Evolutionary conservation across 2,113 vertebrate species (phyloP).

Genomic region (Campylomormyrus numenius): DNA sequence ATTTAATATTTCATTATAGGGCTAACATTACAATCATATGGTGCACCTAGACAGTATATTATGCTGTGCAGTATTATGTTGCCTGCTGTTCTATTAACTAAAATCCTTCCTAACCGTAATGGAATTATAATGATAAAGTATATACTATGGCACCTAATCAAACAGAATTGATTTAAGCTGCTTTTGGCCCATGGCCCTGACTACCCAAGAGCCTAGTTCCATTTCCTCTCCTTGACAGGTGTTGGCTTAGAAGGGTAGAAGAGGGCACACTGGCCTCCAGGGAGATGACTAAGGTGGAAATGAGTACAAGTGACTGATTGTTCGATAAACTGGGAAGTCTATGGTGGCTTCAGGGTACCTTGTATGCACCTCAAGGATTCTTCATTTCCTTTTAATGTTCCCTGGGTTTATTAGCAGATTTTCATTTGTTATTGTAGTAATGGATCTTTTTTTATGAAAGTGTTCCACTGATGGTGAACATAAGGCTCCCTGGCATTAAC

Average conservation of each 20-base stretch:
- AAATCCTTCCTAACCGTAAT: slow-evolving; percentile 61
- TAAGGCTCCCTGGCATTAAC: background rate
- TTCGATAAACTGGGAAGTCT: slow-evolving; percentile 16
- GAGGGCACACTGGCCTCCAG: background rate
- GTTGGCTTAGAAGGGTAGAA: slow-evolving; percentile 16
- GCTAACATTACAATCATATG: background rate
- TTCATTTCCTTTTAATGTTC: background rate
- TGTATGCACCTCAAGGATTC: background rate
- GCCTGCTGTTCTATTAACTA: slow-evolving; percentile 60
- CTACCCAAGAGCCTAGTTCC: slow-evolving; percentile 40
- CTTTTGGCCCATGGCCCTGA: slow-evolving; percentile 45
- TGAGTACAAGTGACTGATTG: slow-evolving; percentile 15
- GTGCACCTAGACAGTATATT: slow-evolving; percentile 46
- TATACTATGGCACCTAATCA: slow-evolving; percentile 55
- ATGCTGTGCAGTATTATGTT: slow-evolving; percentile 47
- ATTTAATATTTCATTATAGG: background rate
- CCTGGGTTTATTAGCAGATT: background rate
- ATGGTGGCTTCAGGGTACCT: slow-evolving; percentile 15
- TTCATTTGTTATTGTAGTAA: background rate
- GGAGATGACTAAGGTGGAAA: slow-evolving; percentile 21
- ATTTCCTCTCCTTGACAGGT: slow-evolving; percentile 40
- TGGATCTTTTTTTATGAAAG: background rate
- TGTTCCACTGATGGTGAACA: background rate
- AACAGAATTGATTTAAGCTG: slow-evolving; percentile 62
- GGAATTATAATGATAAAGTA: slow-evolving; percentile 65